A percentile compares a stretch with the other conserved stretches of the same genome.
These are phyloP conservation scores for Chlorodrepanis virens DNA, from an alignment of 2,113 vertebrate species.

Conservation along the genomic window DNA sequence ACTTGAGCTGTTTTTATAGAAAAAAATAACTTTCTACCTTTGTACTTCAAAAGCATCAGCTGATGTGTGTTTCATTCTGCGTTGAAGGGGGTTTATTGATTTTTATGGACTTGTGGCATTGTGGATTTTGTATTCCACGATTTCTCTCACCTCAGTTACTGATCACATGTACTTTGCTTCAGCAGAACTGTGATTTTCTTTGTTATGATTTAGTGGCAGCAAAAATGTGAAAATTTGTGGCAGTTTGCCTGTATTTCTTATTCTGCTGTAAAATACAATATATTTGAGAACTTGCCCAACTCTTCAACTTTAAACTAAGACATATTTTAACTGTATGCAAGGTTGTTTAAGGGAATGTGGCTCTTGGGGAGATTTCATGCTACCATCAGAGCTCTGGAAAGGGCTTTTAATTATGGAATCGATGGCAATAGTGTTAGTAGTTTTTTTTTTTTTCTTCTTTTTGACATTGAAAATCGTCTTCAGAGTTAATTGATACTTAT, in stretches of 20 bases:
- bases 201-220: neutral
- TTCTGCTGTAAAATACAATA: neutral
- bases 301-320: neutral
- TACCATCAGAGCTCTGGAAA: neutral
- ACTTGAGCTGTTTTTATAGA: neutral
- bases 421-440: neutral
- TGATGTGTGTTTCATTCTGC: neutral
- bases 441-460: neutral
- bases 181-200: neutral
- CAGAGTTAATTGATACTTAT: neutral
- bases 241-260: neutral
- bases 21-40: neutral
- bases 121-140: neutral
- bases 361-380: neutral
- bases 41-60: neutral
- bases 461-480: neutral
- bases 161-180: neutral
- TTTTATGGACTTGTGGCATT: neutral
- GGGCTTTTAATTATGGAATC: neutral
- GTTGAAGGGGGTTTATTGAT: neutral
- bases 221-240: neutral
- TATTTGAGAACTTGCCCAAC: neutral
- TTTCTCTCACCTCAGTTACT: neutral
- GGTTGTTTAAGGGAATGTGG: neutral
- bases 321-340: neutral